phyloP scores from a whole-genome alignment of 2,888 invertebrate genomes.

The Drosophila yooni region DNA sequence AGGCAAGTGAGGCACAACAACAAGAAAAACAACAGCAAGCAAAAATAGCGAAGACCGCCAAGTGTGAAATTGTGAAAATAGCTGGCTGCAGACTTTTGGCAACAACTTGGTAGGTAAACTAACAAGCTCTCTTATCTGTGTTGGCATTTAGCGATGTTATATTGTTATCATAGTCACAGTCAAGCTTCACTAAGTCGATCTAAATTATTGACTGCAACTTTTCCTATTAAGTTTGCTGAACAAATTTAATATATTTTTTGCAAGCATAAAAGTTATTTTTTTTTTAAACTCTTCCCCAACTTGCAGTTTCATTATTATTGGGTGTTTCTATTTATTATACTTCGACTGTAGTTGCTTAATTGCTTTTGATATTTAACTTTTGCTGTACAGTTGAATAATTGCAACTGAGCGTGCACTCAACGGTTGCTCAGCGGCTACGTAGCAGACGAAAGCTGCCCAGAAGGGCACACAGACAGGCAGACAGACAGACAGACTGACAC shows the following conservation, averaged over 20 bases:
- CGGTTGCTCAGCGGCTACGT: constrained; percentile 19
- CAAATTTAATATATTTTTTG: neutral
- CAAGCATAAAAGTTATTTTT: neutral
- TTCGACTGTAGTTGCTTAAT: neutral
- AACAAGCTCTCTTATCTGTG: constrained; percentile 3
- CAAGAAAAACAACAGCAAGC: neutral
- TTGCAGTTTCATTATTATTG: neutral
- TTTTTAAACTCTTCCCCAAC: neutral
- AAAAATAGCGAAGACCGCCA: constrained; percentile 37
- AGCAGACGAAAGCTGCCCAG: constrained; percentile 17
- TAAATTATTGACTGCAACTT: neutral
- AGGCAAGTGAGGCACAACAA: constrained; percentile 5
- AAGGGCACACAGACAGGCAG: constrained; percentile 10
- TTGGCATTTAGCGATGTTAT: constrained; percentile 26
- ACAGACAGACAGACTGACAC: neutral
- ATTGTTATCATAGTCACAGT: constrained; percentile 30
- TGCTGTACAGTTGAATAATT: constrained; percentile 20
- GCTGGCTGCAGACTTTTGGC: constrained; percentile 40
- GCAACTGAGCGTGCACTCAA: constrained; percentile 18
- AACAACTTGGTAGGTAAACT: constrained; percentile 9
- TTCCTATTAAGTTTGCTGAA: neutral
- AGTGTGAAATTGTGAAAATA: constrained; percentile 29
- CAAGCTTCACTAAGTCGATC: neutral
- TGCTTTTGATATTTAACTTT: neutral
- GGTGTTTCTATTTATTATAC: neutral